phyloP scores from a whole-genome alignment of 2,797 vertebrate genomes.

The Oryzias sinensis region DNA sequence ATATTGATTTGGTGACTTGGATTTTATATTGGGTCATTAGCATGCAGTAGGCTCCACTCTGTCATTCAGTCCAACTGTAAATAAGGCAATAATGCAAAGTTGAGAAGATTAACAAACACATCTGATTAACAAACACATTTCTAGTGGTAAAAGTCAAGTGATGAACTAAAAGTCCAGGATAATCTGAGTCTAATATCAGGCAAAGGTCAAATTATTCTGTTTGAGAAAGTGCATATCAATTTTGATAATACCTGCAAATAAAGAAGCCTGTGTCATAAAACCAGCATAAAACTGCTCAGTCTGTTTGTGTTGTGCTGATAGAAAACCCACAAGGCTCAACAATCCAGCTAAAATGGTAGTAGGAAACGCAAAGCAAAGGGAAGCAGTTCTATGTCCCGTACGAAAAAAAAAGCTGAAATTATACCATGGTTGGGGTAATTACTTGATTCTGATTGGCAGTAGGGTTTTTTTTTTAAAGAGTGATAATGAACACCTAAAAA shows the following conservation, averaged over 20 bases:
- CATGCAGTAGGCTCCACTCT: background rate
- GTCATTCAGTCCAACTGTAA: background rate
- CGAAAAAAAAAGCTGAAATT: too few species aligned
- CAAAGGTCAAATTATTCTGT: background rate
- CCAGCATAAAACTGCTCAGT: background rate
- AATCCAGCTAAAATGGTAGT: background rate
- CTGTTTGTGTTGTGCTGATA: background rate
- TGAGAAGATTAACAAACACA: conserved; percentile 13
- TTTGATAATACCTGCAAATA: background rate
- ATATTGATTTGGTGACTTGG: too few species aligned
- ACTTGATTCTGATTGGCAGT: too few species aligned
- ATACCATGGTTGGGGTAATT: too few species aligned
- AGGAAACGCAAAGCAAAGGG: background rate
- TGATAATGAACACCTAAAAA: too few species aligned
- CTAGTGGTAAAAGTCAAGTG: conserved; percentile 1
- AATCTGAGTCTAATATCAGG: background rate
- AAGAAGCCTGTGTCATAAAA: background rate
- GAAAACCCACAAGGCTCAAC: background rate
- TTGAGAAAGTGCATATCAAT: background rate
- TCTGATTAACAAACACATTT: conserved; percentile 16
- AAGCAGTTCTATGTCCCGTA: too few species aligned
- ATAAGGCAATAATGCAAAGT: conserved; percentile 2
- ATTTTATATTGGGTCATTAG: too few species aligned
- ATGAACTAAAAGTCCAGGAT: background rate
- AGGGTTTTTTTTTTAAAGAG: too few species aligned